Base-by-base conservation (phyloP, 2,888 invertebrate species). In the Amiota minor region DNA sequence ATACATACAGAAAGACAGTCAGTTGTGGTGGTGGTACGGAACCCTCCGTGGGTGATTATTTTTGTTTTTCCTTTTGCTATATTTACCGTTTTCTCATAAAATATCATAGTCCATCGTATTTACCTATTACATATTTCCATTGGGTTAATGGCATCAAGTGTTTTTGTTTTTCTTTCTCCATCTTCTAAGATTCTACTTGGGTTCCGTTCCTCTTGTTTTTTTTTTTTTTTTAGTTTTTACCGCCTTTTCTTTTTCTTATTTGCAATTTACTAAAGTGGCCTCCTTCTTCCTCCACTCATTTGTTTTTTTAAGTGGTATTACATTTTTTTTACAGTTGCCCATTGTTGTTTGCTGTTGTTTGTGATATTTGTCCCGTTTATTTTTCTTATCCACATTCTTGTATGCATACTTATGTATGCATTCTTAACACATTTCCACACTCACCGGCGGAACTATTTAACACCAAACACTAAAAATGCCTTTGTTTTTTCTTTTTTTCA, bases 251-350 rank as follows among this genome's bases (percentile, higher is more conserved):
- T 20, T 1, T 50, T 1, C 1, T 50, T 12, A 53, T 47, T 69
- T 49, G 76, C 79, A 82, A 82, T 83, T 81, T 83, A 55, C 64
- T 73, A 74, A 83, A 82, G 82, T 83, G 83, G 76, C 74, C 70
- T 56, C 72, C 69, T 64, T 59, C 74, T 68, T 56, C 72, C 69
- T 64, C 70, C 14, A 50, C 8, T 59, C 71, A 55, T 71, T 71
- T 70, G 35, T 56, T n/a, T 56, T 56, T 55, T 69, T 55, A 35
- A 55, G 56, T 70, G 46, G 35, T 67, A 18, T 16, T 35, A 14
- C n/a, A 46, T 35, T 46, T 62, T 65, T 9, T 45, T 45, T 16
- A 12, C 49, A 61, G 53, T 53, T 35, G 14, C 62, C 53, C 53
- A 9, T n/a, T 35, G 35, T 35, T 35, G 35, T 35, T 23, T 35